Evolutionary conservation across 2,113 vertebrate species (phyloP), one percentile per base, ranked within the genome.

Genomic region (Clupea harengus): DNA sequence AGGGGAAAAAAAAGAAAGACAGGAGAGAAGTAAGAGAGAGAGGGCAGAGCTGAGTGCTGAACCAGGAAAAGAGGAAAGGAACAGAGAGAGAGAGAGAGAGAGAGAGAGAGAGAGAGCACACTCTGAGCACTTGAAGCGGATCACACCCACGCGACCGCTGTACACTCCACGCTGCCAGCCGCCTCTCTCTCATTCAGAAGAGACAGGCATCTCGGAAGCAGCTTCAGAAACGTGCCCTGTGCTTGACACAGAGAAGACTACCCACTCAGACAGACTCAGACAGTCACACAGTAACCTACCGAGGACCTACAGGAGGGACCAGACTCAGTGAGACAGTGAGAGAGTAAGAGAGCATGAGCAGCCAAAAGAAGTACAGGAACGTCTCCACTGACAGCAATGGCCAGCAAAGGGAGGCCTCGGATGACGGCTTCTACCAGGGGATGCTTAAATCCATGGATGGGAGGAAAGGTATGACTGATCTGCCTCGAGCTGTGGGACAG

Each of bases 391-490:
- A 39, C 88, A 89, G 92, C 81, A 5, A 83, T 81, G 92, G 93
- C 85, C 94, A 93, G 85, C 92, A 94, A n/a, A 93, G 95, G 85
- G 4, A 88, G 49, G 85, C 91, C 84, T 95, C 95, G 50, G 95
- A 96, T 0, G 95, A 96, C 0, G 89, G 85, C 22, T 92, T 91
- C 87, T 95, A 94, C 91, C 95, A 94, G 88, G 95, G 94, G 88
- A 94, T 94, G 95, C 93, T 96, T 85, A 95, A 94, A 91, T 89
- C 95, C n/a, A 92, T 10, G 84, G 95, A 95, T 46, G 93, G 91
- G 83, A 94, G 95, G 83, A 96, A 95, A 96, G 95, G 95, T 96
- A 95, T 32, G 72, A 78, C 28, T 39, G 72, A 78, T 44, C 6
- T 15, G 28, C 72, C 39, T 15, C 0, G 72, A 4, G 44, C 46